A percentile compares a stretch with the other conserved stretches of the same genome.
Conservation (phyloP, 2,113 vertebrate species). For the Cygnus atratus region DNA sequence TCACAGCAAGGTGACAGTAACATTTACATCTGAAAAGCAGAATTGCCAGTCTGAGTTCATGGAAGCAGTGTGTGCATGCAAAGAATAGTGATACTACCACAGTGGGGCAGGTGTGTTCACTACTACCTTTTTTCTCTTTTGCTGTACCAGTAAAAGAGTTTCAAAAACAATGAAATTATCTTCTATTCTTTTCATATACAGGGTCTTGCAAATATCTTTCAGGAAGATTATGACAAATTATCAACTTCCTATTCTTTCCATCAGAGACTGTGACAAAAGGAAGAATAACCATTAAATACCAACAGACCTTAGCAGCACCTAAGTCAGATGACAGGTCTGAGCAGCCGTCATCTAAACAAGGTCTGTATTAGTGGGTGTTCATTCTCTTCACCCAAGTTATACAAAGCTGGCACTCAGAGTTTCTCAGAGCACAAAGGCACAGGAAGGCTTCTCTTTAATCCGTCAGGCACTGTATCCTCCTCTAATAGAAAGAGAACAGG, state of each 20-base stretch:
- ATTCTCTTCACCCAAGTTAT: neutral
- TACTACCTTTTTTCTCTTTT: neutral
- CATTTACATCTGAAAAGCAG: neutral
- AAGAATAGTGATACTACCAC: neutral
- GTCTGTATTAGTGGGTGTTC: neutral
- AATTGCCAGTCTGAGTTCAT: neutral
- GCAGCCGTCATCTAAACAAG: neutral
- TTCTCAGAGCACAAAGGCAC: neutral
- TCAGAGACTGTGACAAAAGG: neutral
- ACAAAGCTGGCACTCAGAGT: neutral
- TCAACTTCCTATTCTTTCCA: neutral
- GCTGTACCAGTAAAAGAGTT: neutral
- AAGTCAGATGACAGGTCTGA: neutral
- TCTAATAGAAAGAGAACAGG: neutral
- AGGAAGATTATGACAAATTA: neutral
- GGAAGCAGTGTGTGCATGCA: too few species aligned
- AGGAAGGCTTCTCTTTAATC: neutral
- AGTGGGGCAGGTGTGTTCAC: neutral
- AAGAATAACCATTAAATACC: neutral
- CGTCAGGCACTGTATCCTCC: neutral
- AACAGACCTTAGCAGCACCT: neutral
- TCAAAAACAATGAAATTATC: neutral
- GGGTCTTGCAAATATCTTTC: neutral
- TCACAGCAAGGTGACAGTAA: neutral
- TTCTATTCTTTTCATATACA: neutral